These are phyloP conservation scores for Chironomus tentans DNA, from an alignment of 2,888 invertebrate species.

Conservation along the genomic window DNA sequence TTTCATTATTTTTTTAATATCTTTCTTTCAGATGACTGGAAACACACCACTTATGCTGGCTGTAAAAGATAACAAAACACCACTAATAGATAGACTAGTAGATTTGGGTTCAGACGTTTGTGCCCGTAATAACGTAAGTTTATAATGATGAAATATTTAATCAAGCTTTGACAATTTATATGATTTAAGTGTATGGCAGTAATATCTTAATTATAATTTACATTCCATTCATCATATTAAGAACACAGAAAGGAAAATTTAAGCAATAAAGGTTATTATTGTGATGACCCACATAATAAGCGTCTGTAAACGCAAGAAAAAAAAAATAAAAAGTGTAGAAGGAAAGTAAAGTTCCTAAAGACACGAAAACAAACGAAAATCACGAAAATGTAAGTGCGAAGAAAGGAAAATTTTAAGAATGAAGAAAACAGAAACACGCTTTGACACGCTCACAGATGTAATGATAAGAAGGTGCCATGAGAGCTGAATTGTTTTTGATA, in stretches of 20 bases:
- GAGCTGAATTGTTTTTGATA: not conserved
- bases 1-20: too few species aligned
- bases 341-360: not conserved
- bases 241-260: not conserved
- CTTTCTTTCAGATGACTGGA: slow-evolving; percentile 69
- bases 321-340: not conserved
- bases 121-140: slow-evolving; percentile 82
- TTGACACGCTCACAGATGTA: not conserved
- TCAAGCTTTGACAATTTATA: not conserved
- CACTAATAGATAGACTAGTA: slow-evolving; percentile 82
- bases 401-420: not conserved
- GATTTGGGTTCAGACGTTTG: slow-evolving; percentile 89
- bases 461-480: not conserved
- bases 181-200: too few species aligned
- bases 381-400: not conserved
- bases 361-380: not conserved
- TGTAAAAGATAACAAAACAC: slow-evolving; percentile 87
- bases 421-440: not conserved
- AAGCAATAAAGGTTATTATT: not conserved
- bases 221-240: not conserved
- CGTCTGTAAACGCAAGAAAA: slow-evolving; percentile 1
- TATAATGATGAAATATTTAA: not conserved
- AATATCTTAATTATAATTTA: not conserved
- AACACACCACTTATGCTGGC: slow-evolving; percentile 95
- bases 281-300: slow-evolving; percentile 19